Conservation (phyloP, 1,140 invertebrate genomes). For the Macrobrachium rosenbergii region DNA sequence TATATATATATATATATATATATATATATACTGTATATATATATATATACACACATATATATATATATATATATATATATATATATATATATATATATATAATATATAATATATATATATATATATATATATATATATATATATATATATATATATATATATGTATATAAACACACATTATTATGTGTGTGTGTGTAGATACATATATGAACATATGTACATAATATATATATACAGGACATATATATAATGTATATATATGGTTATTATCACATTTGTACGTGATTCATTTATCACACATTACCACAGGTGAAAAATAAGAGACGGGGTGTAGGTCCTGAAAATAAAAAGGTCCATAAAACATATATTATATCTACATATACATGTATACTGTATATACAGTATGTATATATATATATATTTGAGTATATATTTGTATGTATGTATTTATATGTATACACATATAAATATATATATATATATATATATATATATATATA, state of each 20-base stretch:
- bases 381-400: too few species aligned
- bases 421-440: not conserved
- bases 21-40: too few species aligned
- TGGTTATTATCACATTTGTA: too few species aligned
- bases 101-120: not conserved
- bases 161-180: not conserved
- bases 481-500: not conserved
- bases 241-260: too few species aligned
- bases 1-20: too few species aligned
- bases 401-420: conserved; percentile 1
- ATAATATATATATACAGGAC: not conserved
- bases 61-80: not conserved
- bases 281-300: too few species aligned
- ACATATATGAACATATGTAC: not conserved
- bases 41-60: too few species aligned
- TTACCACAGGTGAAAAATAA: too few species aligned
- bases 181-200: not conserved
- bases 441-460: not conserved
- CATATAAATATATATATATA: not conserved
- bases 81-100: conserved; percentile 5
- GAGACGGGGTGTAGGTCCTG: too few species aligned
- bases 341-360: too few species aligned
- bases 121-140: conserved; percentile 15
- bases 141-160: not conserved
- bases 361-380: too few species aligned